Conservation (phyloP, 2,113 vertebrate genomes). For the Chaetodon trifascialis region DNA sequence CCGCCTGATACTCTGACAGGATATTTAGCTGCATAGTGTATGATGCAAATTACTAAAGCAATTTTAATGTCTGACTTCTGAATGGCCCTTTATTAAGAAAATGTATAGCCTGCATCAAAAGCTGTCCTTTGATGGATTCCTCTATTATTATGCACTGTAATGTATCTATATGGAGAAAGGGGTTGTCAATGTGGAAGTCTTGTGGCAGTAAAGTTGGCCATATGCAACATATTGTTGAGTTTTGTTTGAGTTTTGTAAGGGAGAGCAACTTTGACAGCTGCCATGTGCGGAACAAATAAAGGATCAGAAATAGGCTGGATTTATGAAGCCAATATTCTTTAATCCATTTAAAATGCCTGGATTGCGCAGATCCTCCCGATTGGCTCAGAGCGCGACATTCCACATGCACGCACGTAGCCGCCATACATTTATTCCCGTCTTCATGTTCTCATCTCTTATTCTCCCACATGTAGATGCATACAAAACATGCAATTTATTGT, state of each 20-base stretch:
- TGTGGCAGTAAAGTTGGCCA: background rate
- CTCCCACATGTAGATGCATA: background rate
- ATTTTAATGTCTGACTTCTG: background rate
- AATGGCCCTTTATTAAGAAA: background rate
- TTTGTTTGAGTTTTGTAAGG: background rate
- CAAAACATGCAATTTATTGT: background rate
- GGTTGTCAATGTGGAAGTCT: background rate
- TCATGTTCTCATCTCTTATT: slow-evolving; percentile 6
- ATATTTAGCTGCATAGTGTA: background rate
- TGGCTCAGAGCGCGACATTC: slow-evolving; percentile 17
- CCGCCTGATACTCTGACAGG: too few relatives aligned
- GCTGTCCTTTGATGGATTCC: background rate
- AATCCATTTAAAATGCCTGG: slow-evolving; percentile 21
- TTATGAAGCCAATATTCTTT: background rate
- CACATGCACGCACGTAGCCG: background rate
- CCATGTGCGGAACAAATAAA: background rate
- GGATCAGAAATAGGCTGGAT: background rate
- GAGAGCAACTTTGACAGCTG: slow-evolving; percentile 20
- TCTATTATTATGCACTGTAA: background rate
- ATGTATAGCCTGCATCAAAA: background rate
- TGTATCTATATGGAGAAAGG: background rate
- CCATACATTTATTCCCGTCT: slow-evolving; percentile 13
- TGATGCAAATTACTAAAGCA: background rate
- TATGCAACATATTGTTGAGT: slow-evolving; percentile 15
- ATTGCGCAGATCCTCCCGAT: background rate